Evolutionary conservation across 2,888 invertebrate genomes (phyloP).

Genomic region (Pharmacophagus antenor): DNA sequence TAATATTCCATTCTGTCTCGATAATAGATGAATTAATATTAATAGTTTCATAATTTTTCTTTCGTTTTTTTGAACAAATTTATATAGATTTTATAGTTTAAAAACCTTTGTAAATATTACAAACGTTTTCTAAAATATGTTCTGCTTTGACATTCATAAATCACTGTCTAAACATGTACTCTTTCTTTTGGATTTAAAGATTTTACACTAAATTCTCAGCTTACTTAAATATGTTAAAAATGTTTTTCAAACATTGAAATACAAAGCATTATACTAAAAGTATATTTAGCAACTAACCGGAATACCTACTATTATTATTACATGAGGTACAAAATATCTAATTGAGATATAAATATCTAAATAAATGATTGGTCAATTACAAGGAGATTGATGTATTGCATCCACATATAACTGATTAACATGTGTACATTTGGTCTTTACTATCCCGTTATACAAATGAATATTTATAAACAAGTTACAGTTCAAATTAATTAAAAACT

Average conservation of each 20-base stretch:
- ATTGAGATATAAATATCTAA: slow-evolving; percentile 9
- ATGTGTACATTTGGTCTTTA: slow-evolving; percentile 11
- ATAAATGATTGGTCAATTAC: slow-evolving; percentile 8
- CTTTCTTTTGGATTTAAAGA: too few species aligned
- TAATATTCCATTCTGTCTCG: slow-evolving; percentile 34
- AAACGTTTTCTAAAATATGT: too few species aligned
- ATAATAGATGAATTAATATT: slow-evolving; percentile 5
- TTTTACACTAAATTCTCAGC: too few species aligned
- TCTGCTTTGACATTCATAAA: too few species aligned
- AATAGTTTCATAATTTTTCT: slow-evolving; percentile 2
- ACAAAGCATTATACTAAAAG: neutral
- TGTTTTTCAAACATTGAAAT: neutral
- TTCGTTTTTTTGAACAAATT: too few species aligned
- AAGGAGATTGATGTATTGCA: slow-evolving; percentile 2
- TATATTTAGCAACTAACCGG: slow-evolving; percentile 9
- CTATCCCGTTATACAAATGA: neutral
- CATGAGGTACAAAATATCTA: slow-evolving; percentile 12
- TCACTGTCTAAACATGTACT: too few species aligned
- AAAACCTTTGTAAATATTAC: too few species aligned
- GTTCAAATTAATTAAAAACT: slow-evolving; percentile 19
- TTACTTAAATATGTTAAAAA: neutral
- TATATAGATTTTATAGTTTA: too few species aligned
- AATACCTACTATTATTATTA: slow-evolving; percentile 25
- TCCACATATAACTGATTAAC: slow-evolving; percentile 10
- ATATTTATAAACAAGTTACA: slow-evolving; percentile 2